Base-by-base conservation (phyloP, 1,140 invertebrate species). In the Papilio aristodemus region DNA sequence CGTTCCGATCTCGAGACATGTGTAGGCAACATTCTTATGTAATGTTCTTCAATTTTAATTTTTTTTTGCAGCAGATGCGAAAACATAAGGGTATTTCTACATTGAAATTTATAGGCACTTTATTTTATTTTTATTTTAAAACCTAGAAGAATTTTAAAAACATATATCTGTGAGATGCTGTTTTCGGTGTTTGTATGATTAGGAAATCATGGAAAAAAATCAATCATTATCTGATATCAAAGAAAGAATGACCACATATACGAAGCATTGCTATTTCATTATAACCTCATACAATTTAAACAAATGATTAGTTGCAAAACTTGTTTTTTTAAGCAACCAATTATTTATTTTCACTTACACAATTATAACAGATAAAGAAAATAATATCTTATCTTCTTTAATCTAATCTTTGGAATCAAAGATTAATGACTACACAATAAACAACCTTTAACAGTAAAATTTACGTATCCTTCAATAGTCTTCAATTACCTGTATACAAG, bases 371-470 rank as follows among this genome's bases (percentile, higher is more conserved):
- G 1, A 22, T 22, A 32, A 3, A 32, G 2, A 32, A 2, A 32
- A 32, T 3, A 6, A 32, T 3, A 54, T 54, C 9, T 54, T 22
- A 54, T 54, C 46, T 54, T 43, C 14, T 14, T 4, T 7, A 43
- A 43, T 43, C 4, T 43, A 22, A 54, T 54, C 46, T 13, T 54
- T 54, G 10, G 22, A 25, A 54, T 54, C 46, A 54, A 54, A 22
- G 46, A 54, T 54, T 54, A 25, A 54, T 22, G 46, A 54, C 19
- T 54, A 54, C 46, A 54, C 4, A 54, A 25, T 22, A 54, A 19
- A 25, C 11, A 22, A 17, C 19, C 22, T 25, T 13, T 2, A 6
- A 4, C 43, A 46, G 17, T 19, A 54, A 11, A 19, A 54, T 22
- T 54, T 10, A 54, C 46, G 22, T 3, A 6, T 6, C 6, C 2